phyloP scores from a whole-genome alignment of 2,113 vertebrate genomes.

The Asarcornis scutulata region DNA sequence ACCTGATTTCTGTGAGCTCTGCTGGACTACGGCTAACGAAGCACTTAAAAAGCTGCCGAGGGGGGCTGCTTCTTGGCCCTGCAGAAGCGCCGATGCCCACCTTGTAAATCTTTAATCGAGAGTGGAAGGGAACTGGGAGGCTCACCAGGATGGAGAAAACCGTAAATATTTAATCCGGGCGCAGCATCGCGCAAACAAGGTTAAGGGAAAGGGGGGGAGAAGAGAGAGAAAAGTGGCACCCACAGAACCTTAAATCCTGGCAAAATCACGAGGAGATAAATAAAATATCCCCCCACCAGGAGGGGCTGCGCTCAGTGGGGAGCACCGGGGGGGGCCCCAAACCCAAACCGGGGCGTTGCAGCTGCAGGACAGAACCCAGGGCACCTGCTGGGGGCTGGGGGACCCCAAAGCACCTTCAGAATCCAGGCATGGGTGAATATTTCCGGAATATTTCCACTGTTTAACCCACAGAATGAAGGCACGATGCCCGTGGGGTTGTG shows the following conservation, averaged over 20 bases:
- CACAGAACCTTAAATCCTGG: not conserved
- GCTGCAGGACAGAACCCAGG: not conserved
- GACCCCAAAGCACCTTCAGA: accelerated
- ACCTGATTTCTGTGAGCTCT: not conserved
- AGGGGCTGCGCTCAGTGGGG: no score
- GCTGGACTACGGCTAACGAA: not conserved
- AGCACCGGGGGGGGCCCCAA: accelerated
- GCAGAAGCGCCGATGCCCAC: not conserved
- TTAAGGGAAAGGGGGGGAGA: not conserved
- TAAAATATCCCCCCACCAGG: not conserved
- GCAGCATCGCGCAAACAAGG: not conserved
- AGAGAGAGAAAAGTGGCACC: not conserved
- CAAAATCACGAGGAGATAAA: constrained; percentile 12
- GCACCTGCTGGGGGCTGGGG: not conserved
- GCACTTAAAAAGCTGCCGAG: not conserved
- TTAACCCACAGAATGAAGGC: not conserved
- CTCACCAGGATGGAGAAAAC: not conserved
- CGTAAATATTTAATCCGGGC: constrained; percentile 20
- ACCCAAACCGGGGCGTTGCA: not conserved
- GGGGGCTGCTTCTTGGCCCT: not conserved
- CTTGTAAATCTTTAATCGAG: constrained; percentile 54
- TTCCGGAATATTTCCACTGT: accelerated
- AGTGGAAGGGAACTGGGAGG: not conserved
- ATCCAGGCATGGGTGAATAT: accelerated
- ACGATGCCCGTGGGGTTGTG: no score